Evolutionary conservation across 2,888 invertebrate species (phyloP).

Genomic region (Esperia sulphurella): DNA sequence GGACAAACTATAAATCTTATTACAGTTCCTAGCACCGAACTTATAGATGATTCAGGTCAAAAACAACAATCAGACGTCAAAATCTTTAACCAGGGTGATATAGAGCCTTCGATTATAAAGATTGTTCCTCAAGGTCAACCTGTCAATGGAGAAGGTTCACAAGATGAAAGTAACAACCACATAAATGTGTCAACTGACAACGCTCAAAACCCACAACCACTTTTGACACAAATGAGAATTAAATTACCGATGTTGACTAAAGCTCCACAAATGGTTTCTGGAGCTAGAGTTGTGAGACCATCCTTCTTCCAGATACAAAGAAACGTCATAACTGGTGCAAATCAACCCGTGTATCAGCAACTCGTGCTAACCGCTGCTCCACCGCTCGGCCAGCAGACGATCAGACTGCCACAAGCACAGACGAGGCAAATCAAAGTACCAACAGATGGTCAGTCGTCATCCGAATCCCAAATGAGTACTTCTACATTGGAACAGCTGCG

Average conservation of each 20-base stretch:
- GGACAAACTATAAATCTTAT: conserved; percentile 81
- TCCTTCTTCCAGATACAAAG: conserved; percentile 81
- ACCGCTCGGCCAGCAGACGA: conserved; percentile 62
- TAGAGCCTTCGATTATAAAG: conserved; percentile 68
- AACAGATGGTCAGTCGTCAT: conserved; percentile 51
- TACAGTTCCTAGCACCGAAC: conserved; percentile 70
- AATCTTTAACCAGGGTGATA: conserved; percentile 44
- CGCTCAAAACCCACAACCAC: conserved; percentile 46
- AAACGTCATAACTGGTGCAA: conserved; percentile 78
- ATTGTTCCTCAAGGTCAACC: conserved; percentile 61
- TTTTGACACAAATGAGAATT: conserved; percentile 76
- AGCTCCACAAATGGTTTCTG: conserved; percentile 77
- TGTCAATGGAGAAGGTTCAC: conserved; percentile 36
- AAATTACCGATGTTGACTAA: conserved; percentile 74
- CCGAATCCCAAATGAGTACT: conserved; percentile 84
- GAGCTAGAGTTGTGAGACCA: conserved; percentile 76
- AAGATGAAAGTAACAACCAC: conserved; percentile 49
- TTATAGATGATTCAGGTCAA: conserved; percentile 57
- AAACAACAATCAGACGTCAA: conserved; percentile 53
- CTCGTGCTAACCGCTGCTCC: conserved; percentile 71
- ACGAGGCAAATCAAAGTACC: conserved; percentile 47
- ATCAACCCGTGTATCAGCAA: conserved; percentile 75
- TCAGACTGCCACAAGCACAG: conserved; percentile 58
- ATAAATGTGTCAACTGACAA: conserved; percentile 43
- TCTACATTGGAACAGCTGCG: conserved; percentile 87